These are phyloP conservation scores for Zoroaster sp. DNA, from an alignment of 53 echinoderm and acorn worm species.

Conservation along the genomic window DNA sequence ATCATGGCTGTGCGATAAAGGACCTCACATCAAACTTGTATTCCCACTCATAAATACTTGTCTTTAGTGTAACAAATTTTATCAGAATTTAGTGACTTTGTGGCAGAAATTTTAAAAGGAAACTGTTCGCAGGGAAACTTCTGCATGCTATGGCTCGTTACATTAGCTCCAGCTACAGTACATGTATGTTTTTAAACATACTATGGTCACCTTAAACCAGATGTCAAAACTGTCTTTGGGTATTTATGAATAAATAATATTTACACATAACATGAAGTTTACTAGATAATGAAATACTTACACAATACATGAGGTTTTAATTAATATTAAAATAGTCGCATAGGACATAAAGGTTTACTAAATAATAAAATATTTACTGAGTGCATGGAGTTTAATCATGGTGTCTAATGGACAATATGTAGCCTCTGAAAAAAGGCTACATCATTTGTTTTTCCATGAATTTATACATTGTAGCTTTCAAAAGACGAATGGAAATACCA, in stretches of 20 bases:
- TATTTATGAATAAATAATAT: too few relatives aligned
- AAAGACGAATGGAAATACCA: too few relatives aligned
- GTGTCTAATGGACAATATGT: too few relatives aligned
- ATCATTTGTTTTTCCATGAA: too few relatives aligned
- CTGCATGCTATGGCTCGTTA: too few relatives aligned
- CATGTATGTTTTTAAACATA: not conserved
- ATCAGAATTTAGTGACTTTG: not conserved
- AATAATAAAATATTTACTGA: not conserved
- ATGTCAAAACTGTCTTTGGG: not conserved
- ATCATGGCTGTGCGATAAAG: not conserved
- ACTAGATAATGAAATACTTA: not conserved
- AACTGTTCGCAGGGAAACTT: not conserved
- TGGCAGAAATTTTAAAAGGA: not conserved
- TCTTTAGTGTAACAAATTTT: not conserved
- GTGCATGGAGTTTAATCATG: not conserved
- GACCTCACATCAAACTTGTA: not conserved
- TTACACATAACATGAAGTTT: not conserved
- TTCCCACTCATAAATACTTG: not conserved
- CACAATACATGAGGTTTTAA: not conserved
- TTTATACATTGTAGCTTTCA: too few relatives aligned
- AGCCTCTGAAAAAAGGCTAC: too few relatives aligned
- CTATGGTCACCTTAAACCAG: not conserved
- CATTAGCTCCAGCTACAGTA: too few relatives aligned
- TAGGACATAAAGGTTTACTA: not conserved
- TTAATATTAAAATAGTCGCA: not conserved